phyloP scores from a whole-genome alignment of 1,140 invertebrate species.

The Drosophila watanabei region DNA sequence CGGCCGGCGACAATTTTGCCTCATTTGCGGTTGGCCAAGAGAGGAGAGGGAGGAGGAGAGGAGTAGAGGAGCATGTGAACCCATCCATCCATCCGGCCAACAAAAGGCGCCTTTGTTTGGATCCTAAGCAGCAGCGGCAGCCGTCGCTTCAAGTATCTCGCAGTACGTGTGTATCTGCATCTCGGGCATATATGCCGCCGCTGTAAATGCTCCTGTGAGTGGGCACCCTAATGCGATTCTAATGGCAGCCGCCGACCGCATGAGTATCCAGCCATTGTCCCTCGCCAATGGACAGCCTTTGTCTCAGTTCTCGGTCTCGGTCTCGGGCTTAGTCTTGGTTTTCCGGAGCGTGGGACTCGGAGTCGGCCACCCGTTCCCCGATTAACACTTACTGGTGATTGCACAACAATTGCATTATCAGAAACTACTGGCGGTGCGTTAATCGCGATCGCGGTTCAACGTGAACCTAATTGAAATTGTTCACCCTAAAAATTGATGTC shows the following conservation, averaged over 20 bases:
- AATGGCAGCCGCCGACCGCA: constrained; percentile 51
- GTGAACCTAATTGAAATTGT: constrained; percentile 68
- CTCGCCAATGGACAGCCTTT: constrained; percentile 39
- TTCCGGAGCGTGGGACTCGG: constrained; percentile 23
- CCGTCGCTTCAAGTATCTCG: constrained; percentile 25
- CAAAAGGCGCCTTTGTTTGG: constrained; percentile 60
- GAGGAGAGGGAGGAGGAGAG: neutral
- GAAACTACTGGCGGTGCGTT: constrained; percentile 49
- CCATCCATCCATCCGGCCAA: constrained; percentile 55
- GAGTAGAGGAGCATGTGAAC: constrained; percentile 21
- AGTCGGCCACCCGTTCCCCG: constrained; percentile 9
- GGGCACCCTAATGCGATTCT: constrained; percentile 70
- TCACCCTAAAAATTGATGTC: constrained; percentile 68
- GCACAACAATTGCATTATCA: constrained; percentile 61
- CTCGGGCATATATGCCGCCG: constrained; percentile 18
- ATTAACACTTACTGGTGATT: constrained; percentile 25
- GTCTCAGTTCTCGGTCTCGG: constrained; percentile 7
- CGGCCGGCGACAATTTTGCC: constrained; percentile 59
- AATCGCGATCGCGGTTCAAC: constrained; percentile 59
- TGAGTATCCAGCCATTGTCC: constrained; percentile 62
- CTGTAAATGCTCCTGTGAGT: constrained; percentile 64
- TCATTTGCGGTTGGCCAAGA: constrained; percentile 61
- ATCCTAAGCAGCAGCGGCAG: constrained; percentile 38
- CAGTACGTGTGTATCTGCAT: constrained; percentile 41
- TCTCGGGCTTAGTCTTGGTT: neutral